phyloP scores from a whole-genome alignment of 2,888 invertebrate genomes.

The Lasioglossum malachurum region DNA sequence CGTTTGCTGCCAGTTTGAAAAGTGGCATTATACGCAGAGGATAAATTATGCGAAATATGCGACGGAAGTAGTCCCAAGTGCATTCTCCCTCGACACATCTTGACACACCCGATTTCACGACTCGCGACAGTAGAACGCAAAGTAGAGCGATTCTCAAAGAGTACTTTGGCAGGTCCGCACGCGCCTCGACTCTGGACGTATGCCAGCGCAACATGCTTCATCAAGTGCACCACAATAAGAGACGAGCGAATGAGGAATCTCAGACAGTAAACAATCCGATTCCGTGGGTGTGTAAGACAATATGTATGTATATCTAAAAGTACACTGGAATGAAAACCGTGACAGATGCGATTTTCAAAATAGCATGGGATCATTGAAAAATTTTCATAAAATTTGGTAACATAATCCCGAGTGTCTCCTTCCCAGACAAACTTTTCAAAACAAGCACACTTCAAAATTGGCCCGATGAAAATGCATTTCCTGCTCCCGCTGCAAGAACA shows the following conservation, averaged over 20 bases:
- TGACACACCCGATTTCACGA: not conserved
- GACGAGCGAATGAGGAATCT: not conserved
- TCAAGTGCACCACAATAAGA: not conserved
- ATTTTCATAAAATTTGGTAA: not conserved
- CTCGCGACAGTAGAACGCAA: not conserved
- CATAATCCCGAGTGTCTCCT: not conserved
- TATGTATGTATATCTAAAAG: not conserved
- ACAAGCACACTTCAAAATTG: not conserved
- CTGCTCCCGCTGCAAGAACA: constrained; percentile 24
- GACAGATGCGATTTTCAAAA: not conserved
- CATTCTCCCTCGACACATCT: not conserved
- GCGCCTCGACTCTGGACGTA: constrained; percentile 39
- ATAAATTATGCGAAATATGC: not conserved
- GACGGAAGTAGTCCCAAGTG: not conserved
- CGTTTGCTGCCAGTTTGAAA: not conserved
- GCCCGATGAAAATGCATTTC: not conserved
- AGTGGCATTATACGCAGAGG: not conserved
- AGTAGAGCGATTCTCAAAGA: constrained; percentile 43
- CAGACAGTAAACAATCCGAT: not conserved
- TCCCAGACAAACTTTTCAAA: not conserved
- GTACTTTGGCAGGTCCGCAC: constrained; percentile 44
- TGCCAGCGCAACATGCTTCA: constrained; percentile 46
- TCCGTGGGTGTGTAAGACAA: not conserved
- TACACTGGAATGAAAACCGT: not conserved
- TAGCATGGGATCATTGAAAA: not conserved